Conservation (phyloP, 1,140 invertebrate genomes). For the Drosophila sp. region DNA sequence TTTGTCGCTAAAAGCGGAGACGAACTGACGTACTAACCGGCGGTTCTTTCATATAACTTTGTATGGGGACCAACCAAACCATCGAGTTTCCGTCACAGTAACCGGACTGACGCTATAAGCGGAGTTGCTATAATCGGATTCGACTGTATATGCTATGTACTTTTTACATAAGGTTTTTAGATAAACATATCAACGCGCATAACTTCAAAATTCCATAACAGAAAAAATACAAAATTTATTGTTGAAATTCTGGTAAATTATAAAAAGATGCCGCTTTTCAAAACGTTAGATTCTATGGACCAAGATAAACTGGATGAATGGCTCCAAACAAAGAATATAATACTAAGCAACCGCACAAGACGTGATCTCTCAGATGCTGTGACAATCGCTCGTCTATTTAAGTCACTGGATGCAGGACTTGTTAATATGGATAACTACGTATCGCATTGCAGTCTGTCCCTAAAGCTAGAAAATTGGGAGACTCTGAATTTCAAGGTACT, state of each 20-base stretch:
- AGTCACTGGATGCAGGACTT: constrained; percentile 88
- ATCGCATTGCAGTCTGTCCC: constrained; percentile 87
- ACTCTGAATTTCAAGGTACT: constrained; percentile 89
- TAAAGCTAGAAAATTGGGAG: constrained; percentile 91
- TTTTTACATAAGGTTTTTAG: too few relatives aligned
- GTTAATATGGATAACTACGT: constrained; percentile 90
- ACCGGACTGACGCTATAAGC: too few relatives aligned
- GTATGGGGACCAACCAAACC: too few relatives aligned
- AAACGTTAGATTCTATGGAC: background rate
- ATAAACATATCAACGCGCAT: too few relatives aligned
- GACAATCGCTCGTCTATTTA: constrained; percentile 89
- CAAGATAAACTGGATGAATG: constrained; percentile 85
- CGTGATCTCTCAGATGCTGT: constrained; percentile 86
- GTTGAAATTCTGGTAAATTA: background rate
- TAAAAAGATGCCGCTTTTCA: background rate
- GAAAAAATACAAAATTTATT: background rate
- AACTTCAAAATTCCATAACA: background rate
- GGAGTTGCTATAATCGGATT: too few relatives aligned
- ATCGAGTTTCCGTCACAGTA: too few relatives aligned
- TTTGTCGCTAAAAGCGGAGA: too few relatives aligned
- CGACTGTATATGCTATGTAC: too few relatives aligned
- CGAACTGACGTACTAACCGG: too few relatives aligned
- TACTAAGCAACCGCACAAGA: constrained; percentile 28
- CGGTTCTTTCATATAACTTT: too few relatives aligned
- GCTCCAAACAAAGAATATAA: constrained; percentile 88